Evolutionary conservation across 2,797 vertebrate species (phyloP), one percentile per base, ranked within the genome.

Genomic region (Microctenopoma stevenorrisi): DNA sequence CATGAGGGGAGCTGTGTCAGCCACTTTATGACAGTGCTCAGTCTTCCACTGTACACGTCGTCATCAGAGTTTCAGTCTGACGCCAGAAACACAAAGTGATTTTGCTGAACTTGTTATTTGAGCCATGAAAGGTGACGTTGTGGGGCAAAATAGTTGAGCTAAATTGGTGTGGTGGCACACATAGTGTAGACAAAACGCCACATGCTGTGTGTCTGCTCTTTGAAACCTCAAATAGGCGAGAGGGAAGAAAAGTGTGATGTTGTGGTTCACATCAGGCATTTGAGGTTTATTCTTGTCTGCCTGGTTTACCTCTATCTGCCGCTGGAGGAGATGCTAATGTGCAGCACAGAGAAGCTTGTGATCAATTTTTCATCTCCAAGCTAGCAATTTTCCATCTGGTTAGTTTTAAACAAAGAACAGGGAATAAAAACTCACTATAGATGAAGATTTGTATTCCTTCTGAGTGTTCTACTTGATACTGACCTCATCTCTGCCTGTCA

Each of bases 281-380:
- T 51, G 28, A 72, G 61, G 68, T 78, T 74, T 74, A 37, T 69
- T 48, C 74, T 56, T 60, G 54, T 67, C 72, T 49, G 72, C 44
- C 69, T 72, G 67, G 78, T 79, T 81, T 82, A 82, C 72, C 72
- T 71, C 37, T 42, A 53, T 70, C 55, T 35, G 13, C 60, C 35
- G 70, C 51, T 48, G 59, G 63, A 76, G 63, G 64, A 77, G 72
- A 73, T 2, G 10, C 30, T 43, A 58, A 81, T 66, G 40, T 11
- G 3, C 62, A 22, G 56, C 61, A 26, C 72, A 51, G 50, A 74
- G 74, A 58, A 14, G 22, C 48, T 50, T 79, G 68, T 79, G 74
- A 87, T 85, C 3, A 71, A 83, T 87, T 78, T 88, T 86, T 85
- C 67, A 78, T 88, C n/a, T 59, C 48, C 14, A 18, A 69, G 71